These are phyloP conservation scores for Drosophila saltans DNA, from an alignment of 1,140 invertebrate genomes.

Conservation along the genomic window DNA sequence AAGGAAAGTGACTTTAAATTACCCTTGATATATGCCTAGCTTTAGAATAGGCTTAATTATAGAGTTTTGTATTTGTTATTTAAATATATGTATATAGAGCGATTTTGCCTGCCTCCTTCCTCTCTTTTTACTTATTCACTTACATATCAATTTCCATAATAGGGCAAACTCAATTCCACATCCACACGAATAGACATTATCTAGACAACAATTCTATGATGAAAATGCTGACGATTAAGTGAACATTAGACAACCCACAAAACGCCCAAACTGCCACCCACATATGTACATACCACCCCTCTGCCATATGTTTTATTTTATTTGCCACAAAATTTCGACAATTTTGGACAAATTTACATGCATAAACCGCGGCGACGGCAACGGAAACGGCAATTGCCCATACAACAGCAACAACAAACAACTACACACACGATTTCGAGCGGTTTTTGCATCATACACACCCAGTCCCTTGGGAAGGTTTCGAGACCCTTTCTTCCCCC, in stretches of 20 bases:
- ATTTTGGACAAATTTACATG: slow-evolving; percentile 82
- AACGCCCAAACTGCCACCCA: slow-evolving; percentile 45
- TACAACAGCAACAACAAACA: slow-evolving; percentile 61
- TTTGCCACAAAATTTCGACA: slow-evolving; percentile 79
- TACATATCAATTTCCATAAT: slow-evolving; percentile 52
- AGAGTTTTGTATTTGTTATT: background rate
- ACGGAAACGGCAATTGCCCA: slow-evolving; percentile 73
- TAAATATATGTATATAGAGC: background rate
- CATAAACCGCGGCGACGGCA: slow-evolving; percentile 60
- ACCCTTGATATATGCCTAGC: background rate
- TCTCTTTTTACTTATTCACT: background rate
- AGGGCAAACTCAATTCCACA: slow-evolving; percentile 23
- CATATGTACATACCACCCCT: slow-evolving; percentile 3
- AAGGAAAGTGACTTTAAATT: too few species aligned
- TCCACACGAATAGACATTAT: slow-evolving; percentile 23
- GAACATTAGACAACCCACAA: slow-evolving; percentile 59
- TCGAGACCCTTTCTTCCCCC: slow-evolving; percentile 63
- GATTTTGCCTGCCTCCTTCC: background rate
- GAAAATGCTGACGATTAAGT: slow-evolving; percentile 66
- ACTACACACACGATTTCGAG: slow-evolving; percentile 67
- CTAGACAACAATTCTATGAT: slow-evolving; percentile 59
- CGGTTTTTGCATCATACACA: slow-evolving; percentile 29
- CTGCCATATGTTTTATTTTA: slow-evolving; percentile 56
- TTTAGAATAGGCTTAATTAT: background rate
- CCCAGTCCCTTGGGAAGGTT: slow-evolving; percentile 36